Percentiles rank a stretch among this genome's conserved stretches.
phyloP scores from a whole-genome alignment of 2,888 invertebrate species.

The Sphaeridia pumilis region DNA sequence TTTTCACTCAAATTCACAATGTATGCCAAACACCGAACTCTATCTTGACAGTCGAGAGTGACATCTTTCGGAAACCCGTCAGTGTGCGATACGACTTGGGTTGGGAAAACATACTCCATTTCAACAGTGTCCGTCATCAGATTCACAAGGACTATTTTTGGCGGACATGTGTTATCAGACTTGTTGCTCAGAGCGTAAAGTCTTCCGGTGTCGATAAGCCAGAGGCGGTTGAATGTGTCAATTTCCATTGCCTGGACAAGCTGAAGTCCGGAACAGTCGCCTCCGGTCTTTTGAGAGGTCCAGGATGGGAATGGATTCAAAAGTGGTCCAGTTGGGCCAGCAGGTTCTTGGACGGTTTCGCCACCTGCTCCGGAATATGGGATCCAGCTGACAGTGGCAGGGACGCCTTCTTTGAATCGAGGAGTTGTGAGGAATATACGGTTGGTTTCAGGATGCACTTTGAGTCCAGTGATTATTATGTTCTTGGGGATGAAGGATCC shows the following conservation, averaged over 20 bases:
- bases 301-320: neutral
- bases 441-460: neutral
- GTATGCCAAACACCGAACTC: constrained; percentile 1
- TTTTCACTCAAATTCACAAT: constrained; percentile 4
- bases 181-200: constrained; percentile 1
- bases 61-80: constrained; percentile 11
- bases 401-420: constrained; percentile 3
- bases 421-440: constrained; percentile 12
- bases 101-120: neutral
- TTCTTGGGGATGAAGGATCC: constrained; percentile 8
- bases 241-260: constrained; percentile 1
- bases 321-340: too few relatives aligned
- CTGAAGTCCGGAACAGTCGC: neutral
- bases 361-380: neutral
- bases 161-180: constrained; percentile 2
- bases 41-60: constrained; percentile 1
- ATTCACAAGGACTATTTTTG: constrained; percentile 6
- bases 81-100: constrained; percentile 1
- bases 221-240: neutral
- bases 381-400: constrained; percentile 3
- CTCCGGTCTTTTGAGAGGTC: neutral
- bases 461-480: constrained; percentile 3
- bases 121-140: neutral
- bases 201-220: constrained; percentile 7
- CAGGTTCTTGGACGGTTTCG: too few relatives aligned